phyloP scores from a whole-genome alignment of 2,797 vertebrate species.

The Periophthalmus magnuspinnatus region DNA sequence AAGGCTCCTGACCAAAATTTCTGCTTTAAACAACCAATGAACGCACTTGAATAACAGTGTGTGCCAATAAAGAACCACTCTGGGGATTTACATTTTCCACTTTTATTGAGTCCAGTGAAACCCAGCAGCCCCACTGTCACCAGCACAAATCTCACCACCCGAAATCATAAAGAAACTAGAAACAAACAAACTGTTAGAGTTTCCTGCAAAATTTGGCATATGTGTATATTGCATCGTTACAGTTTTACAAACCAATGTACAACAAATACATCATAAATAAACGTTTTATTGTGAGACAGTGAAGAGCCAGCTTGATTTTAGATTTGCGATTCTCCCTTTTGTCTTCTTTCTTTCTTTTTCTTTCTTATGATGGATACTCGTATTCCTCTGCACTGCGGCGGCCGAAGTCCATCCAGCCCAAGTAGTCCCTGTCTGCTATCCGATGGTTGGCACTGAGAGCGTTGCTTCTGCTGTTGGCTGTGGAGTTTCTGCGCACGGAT shows the following conservation, averaged over 20 bases:
- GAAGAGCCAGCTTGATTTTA: slow-evolving; percentile 59
- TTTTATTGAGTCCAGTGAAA: slow-evolving; percentile 65
- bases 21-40: not conserved
- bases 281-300: slow-evolving; percentile 76
- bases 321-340: slow-evolving; percentile 6
- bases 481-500: slow-evolving; percentile 83
- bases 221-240: slow-evolving; percentile 82
- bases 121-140: slow-evolving; percentile 41
- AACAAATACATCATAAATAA: slow-evolving; percentile 83
- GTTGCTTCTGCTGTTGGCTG: slow-evolving; percentile 78
- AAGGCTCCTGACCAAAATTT: too few species aligned
- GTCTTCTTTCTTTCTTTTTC: too few species aligned
- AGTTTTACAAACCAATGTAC: slow-evolving; percentile 87
- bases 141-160: slow-evolving; percentile 26
- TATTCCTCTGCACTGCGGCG: slow-evolving; percentile 94
- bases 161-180: slow-evolving; percentile 60
- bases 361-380: slow-evolving; percentile 85
- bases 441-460: slow-evolving; percentile 82
- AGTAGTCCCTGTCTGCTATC: slow-evolving; percentile 94
- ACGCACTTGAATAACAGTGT: not conserved
- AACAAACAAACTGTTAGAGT: slow-evolving; percentile 51
- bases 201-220: slow-evolving; percentile 82
- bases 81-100: slow-evolving; percentile 29
- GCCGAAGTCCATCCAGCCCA: slow-evolving; percentile 99
- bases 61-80: not conserved